Base-by-base conservation (phyloP, 30 jellyfish, hydroid and myxozoan species). In the Hydractinia echinata region DNA sequence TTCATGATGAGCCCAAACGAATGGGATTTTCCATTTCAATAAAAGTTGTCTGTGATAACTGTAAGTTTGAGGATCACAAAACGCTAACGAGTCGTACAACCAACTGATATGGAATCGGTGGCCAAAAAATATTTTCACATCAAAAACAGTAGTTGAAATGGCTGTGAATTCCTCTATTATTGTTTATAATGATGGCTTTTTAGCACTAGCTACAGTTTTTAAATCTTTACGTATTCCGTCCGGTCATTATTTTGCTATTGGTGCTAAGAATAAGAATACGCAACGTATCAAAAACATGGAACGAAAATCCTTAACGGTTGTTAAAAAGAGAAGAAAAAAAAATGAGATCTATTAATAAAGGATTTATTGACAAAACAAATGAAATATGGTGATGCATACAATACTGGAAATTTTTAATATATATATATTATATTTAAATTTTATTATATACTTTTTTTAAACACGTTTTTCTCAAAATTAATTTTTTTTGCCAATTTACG, bases 81-180 rank as follows among this genome's bases (percentile, higher is more conserved):
- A n/a, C n/a, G n/a, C 86, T 52, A 83, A 73, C 66, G 90, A 83
- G 66, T 53, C 81, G 4, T 83, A 70, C 78, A 70, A 83, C 68
- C 86, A 74, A 54, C 10, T 71, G 51, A 61, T 70, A 54, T 62
- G 44, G 44, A 30, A 51, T 72, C 54, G 73, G 16, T 49, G 67
- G n/a, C 82, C 87, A 66, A 76, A 76, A 18, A 30, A 50, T 7
- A 72, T 53, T 19, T 72, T 72, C 2, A 72, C 81, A 8, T 50
- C 0, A 19, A 72, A 61, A 18, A 4, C 51, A 72, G 52, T 50
- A 18, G 60, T 72, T 4, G 81, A 72, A 72, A 72, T 72, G 54
- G 70, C 81, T 72, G 81, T 18, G 21, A 18, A 8, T 15, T 72
- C 81, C 0, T 10, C 81, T 6, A 50, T 72, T 72, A 18, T 72